These are phyloP conservation scores for Poecilia gillii DNA, from an alignment of 2,797 vertebrate genomes.

Conservation along the genomic window DNA sequence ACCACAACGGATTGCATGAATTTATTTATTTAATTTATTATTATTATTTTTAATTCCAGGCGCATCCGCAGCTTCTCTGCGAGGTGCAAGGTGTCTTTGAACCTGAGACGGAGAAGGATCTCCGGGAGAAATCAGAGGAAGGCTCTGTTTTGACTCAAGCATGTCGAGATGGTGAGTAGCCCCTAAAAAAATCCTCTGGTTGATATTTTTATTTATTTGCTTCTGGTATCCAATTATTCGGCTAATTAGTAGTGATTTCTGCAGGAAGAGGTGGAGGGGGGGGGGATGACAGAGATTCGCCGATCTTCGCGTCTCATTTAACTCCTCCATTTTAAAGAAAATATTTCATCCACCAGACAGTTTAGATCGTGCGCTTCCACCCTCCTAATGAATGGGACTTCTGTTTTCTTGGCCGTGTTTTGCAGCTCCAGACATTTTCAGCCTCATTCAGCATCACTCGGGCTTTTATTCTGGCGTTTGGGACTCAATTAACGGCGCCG, in stretches of 20 bases:
- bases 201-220: slow-evolving; percentile 9
- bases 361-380: background rate
- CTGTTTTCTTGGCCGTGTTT: slow-evolving; percentile 13
- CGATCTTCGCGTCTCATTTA: background rate
- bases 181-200: slow-evolving; percentile 10
- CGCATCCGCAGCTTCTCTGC: slow-evolving; percentile 56
- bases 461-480: slow-evolving; percentile 29
- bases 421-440: slow-evolving; percentile 17
- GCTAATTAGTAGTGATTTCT: slow-evolving; percentile 59
- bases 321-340: background rate
- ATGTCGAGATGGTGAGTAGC: slow-evolving; percentile 80
- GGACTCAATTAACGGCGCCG: slow-evolving; percentile 23
- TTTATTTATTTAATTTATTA: background rate
- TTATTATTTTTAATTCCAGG: slow-evolving; percentile 27
- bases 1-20: slow-evolving; percentile 51
- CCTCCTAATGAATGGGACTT: slow-evolving; percentile 12
- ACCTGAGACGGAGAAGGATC: slow-evolving; percentile 29
- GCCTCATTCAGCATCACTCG: slow-evolving; percentile 8
- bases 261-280: background rate
- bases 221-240: slow-evolving; percentile 16
- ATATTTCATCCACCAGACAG: background rate
- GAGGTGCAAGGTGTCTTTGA: slow-evolving; percentile 67
- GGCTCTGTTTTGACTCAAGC: slow-evolving; percentile 73
- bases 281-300: background rate
- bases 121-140: slow-evolving; percentile 68